Percentiles rank a stretch among this genome's conserved stretches.
Conservation (phyloP, 2,797 vertebrate genomes). For the Rhinella marina region DNA sequence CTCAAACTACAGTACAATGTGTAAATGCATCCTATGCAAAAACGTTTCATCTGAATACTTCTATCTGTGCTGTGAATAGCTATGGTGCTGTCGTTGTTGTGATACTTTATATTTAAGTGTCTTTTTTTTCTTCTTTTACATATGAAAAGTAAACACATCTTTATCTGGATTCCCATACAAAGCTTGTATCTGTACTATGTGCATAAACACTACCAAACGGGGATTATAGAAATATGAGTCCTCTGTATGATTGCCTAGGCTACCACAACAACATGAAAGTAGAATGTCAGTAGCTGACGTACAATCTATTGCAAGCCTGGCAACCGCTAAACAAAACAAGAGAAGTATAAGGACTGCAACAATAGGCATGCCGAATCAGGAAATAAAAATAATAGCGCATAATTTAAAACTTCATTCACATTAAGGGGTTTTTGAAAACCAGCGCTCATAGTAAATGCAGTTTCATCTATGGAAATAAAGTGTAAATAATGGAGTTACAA, state of each 20-base stretch:
- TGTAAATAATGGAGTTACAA: no score
- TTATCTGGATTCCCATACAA: background rate
- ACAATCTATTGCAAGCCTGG: conserved; percentile 4
- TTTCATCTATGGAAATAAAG: no score
- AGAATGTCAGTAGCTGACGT: conserved; percentile 5
- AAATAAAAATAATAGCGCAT: background rate
- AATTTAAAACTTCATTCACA: background rate
- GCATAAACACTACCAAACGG: background rate
- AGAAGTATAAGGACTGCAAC: no score
- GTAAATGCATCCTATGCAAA: background rate
- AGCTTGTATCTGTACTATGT: conserved; percentile 3
- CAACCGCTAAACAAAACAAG: conserved; percentile 21
- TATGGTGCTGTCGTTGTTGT: background rate
- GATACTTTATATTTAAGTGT: background rate
- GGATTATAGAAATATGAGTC: conserved; percentile 15
- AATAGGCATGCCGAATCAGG: background rate
- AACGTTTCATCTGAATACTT: no score
- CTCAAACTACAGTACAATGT: background rate
- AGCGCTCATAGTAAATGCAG: no score
- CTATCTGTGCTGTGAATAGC: background rate
- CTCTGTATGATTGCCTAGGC: background rate
- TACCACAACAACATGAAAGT: conserved; percentile 26
- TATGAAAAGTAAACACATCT: background rate
- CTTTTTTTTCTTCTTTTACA: background rate
- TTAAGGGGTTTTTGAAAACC: background rate